These are phyloP conservation scores for Vespertilio murinus DNA, from an alignment of 2,797 vertebrate genomes.

Conservation along the genomic window DNA sequence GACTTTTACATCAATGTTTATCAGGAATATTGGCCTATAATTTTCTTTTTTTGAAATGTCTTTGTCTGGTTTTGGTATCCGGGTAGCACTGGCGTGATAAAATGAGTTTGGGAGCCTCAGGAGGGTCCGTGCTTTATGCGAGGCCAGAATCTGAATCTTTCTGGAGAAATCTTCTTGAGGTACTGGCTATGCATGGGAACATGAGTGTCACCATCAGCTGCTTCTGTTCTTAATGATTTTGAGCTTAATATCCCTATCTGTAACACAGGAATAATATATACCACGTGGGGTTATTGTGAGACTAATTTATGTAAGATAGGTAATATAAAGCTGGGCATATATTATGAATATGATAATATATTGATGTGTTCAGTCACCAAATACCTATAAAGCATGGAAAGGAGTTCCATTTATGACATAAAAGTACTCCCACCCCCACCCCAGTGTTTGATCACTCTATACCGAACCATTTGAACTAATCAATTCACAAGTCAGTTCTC, in stretches of 20 bases:
- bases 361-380: slow-evolving; percentile 4
- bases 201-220: not conserved
- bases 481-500: not conserved
- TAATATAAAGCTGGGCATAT: not conserved
- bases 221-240: not conserved
- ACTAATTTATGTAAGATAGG: not conserved
- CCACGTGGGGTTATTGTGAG: not conserved
- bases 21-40: not conserved
- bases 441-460: not conserved
- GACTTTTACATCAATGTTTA: not conserved
- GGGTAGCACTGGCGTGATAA: not conserved
- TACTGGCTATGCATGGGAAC: not conserved
- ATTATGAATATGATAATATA: not conserved
- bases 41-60: not conserved
- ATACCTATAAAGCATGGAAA: not conserved
- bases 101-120: not conserved
- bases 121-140: not conserved
- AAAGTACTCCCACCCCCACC: not conserved
- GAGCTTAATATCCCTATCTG: not conserved
- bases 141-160: not conserved
- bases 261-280: not conserved
- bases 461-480: not conserved
- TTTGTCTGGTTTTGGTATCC: not conserved
- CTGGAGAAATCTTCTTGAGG: not conserved
- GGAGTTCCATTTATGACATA: not conserved